Base-by-base conservation (phyloP, 2,797 vertebrate genomes). In the Spatula versicolor region DNA sequence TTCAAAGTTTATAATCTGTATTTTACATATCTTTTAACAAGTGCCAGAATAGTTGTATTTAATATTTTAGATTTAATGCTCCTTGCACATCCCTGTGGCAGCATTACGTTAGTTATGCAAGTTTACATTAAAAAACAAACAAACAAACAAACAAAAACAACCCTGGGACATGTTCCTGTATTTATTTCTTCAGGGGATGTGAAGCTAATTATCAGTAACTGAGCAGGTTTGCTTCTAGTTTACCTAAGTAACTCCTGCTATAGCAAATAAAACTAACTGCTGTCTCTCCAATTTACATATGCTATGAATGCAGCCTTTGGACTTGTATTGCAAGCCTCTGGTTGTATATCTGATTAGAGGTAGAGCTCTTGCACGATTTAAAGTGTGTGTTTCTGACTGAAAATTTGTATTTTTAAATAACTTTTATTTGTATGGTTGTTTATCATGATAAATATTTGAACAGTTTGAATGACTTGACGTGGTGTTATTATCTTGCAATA, bases 401-500 rank as follows among this genome's bases (percentile, higher is more conserved):
- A 92, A 97, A 93, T 84, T 72, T 83, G 96, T 96, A 96, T 97
- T 96, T 96, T 97, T 96, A 95, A 96, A 83, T 96, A 89, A 96
- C 80, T 96, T 96, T 91, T 93, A 72, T 96, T 95, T 96, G 96
- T 97, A 95, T 97, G 96, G 90, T 97, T 97, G 93, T 91, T 96
- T 96, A 96, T 96, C 94, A 95, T 97, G 96, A 96, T 96, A 96
- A 97, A 95, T 98, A 96, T 96, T 97, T 97, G 97, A 98, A 97
- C 97, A 97, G 96, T 98, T 98, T 98, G 98, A 98, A 98, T 98
- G 98, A 98, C 98, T 98, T 98, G 96, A 96, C 97, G 97, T 72
- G 95, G 93, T 97, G 97, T 98, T 96, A 97, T 97, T 97, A 97
- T 88, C 97, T 98, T 98, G 98, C 98, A 98, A 98, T 98, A 98